Evolutionary conservation across 2,888 invertebrate genomes (phyloP).

Genomic region (Ptychoptera albimana): DNA sequence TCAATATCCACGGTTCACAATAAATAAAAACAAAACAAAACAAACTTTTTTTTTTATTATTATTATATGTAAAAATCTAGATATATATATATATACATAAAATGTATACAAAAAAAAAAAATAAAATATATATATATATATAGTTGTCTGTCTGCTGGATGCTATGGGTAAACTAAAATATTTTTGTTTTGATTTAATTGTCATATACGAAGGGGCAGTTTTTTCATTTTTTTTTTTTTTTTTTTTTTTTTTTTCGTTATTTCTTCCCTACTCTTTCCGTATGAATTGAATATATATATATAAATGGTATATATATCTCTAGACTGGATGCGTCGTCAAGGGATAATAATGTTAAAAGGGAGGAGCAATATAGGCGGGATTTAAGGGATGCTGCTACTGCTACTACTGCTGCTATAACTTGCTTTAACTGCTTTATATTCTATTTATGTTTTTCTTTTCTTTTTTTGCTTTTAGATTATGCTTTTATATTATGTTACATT

Average conservation of each 20-base stretch:
- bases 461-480: too few relatives aligned
- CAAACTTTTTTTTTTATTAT: not conserved
- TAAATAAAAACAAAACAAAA: not conserved
- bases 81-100: not conserved
- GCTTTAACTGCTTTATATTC: too few relatives aligned
- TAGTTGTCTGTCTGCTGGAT: constrained; percentile 27
- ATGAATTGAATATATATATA: too few relatives aligned
- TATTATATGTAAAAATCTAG: not conserved
- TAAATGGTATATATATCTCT: not conserved
- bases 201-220: too few relatives aligned
- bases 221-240: not conserved
- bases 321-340: not conserved
- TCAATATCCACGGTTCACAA: too few relatives aligned
- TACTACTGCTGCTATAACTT: too few relatives aligned
- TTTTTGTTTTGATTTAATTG: too few relatives aligned
- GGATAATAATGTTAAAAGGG: constrained; percentile 8
- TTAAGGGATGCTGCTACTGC: constrained; percentile 2
- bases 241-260: constrained; percentile 1
- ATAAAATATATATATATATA: not conserved
- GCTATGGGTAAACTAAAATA: constrained; percentile 27
- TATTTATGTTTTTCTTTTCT: too few relatives aligned
- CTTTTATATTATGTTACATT: too few relatives aligned
- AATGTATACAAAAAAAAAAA: not conserved
- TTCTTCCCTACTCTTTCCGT: not conserved
- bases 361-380: constrained; percentile 14